These are phyloP conservation scores for Rutilus rutilus DNA, from an alignment of 2,113 vertebrate genomes.

Conservation along the genomic window DNA sequence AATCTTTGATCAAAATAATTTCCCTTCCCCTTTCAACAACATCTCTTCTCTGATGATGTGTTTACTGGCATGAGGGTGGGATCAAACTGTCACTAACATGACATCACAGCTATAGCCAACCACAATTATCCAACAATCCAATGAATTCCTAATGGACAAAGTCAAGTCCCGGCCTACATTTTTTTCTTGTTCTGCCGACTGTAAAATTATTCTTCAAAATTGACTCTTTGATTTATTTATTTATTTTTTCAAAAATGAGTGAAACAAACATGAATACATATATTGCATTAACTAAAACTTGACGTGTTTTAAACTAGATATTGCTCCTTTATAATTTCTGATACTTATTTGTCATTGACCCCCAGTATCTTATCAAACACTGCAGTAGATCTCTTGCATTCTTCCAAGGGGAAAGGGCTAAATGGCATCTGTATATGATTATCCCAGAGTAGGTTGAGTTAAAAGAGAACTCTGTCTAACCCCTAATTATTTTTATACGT, in stretches of 20 bases:
- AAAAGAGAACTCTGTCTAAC: slow-evolving; percentile 58
- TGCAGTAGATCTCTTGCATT: slow-evolving; percentile 29
- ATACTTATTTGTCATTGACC: neutral
- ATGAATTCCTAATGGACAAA: too few species aligned
- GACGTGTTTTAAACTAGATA: neutral
- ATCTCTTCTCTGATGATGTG: too few species aligned
- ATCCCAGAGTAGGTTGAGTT: slow-evolving; percentile 52
- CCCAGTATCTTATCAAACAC: neutral
- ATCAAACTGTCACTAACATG: too few species aligned
- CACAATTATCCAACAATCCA: too few species aligned
- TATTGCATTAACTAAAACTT: neutral
- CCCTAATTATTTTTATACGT: slow-evolving; percentile 66
- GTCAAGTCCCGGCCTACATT: too few species aligned
- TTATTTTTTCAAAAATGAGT: neutral
- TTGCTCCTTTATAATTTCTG: neutral
- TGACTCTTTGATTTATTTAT: neutral
- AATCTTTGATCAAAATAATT: too few species aligned
- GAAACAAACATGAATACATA: neutral
- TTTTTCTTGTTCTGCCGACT: too few species aligned
- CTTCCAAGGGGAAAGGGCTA: neutral
- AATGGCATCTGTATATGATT: slow-evolving; percentile 70
- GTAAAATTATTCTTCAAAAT: neutral
- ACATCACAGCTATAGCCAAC: too few species aligned
- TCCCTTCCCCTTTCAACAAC: too few species aligned
- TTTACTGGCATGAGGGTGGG: too few species aligned